Evolutionary conservation across 2,113 vertebrate genomes (phyloP).

Genomic region (Herpailurus yagouaroundi): DNA sequence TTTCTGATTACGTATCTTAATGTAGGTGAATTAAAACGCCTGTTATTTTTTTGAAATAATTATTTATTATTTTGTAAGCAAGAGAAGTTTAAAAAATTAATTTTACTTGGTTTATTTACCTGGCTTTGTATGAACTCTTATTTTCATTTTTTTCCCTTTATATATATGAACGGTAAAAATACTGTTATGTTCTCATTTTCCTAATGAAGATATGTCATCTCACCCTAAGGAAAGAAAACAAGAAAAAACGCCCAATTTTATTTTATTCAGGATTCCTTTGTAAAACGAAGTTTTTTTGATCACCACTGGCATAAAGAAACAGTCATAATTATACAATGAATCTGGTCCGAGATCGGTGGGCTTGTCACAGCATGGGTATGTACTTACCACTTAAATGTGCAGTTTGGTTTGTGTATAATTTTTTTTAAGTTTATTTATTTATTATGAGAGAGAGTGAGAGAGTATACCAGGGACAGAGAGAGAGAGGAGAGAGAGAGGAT

Average conservation of each 20-base stretch:
- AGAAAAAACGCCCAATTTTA: not conserved
- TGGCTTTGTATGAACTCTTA: not conserved
- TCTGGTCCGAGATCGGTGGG: not conserved
- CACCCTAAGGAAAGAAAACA: not conserved
- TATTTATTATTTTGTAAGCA: not conserved
- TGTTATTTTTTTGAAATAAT: not conserved
- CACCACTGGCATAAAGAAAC: not conserved
- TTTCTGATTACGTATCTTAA: not conserved
- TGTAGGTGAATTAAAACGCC: not conserved
- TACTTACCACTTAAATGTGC: not conserved
- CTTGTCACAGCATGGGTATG: not conserved
- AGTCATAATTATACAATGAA: not conserved
- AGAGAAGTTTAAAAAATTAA: not conserved
- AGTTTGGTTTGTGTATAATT: not conserved
- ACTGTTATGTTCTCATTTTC: slow-evolving; percentile 4
- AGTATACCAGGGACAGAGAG: no score
- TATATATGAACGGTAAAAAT: not conserved
- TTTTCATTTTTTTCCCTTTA: not conserved
- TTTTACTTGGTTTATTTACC: not conserved
- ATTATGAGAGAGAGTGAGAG: no score
- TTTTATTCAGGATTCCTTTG: not conserved
- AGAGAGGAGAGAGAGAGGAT: no score
- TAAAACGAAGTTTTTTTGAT: not conserved
- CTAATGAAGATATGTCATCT: not conserved
- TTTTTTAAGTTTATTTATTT: not conserved